These are phyloP conservation scores for Amia ocellicauda DNA, from an alignment of 2,113 vertebrate species.

Conservation along the genomic window DNA sequence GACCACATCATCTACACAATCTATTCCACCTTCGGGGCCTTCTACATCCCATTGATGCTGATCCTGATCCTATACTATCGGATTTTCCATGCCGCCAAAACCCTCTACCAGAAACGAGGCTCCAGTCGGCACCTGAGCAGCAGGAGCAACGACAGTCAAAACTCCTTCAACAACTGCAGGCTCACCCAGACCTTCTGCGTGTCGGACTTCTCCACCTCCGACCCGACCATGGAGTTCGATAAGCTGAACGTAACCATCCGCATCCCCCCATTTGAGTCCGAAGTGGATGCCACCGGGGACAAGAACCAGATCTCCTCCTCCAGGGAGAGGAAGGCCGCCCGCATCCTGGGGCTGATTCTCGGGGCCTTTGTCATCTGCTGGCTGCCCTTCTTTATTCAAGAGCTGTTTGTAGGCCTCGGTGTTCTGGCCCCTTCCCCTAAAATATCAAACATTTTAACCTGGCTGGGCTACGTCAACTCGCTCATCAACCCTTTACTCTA, in stretches of 20 bases:
- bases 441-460: constrained; percentile 79
- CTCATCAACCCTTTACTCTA: constrained; percentile 87
- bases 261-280: constrained; percentile 63
- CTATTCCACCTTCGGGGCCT: constrained; percentile 82
- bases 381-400: constrained; percentile 89
- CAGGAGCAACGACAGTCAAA: constrained; percentile 76
- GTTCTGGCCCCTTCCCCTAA: constrained; percentile 65
- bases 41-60: constrained; percentile 83
- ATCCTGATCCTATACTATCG: constrained; percentile 86
- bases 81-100: constrained; percentile 82
- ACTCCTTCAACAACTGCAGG: constrained; percentile 74
- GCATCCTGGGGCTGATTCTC: constrained; percentile 81
- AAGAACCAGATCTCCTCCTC: constrained; percentile 76
- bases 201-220: constrained; percentile 75
- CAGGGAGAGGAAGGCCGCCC: constrained; percentile 80
- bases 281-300: constrained; percentile 60
- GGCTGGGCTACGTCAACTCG: constrained; percentile 89
- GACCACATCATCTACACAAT: constrained; percentile 83
- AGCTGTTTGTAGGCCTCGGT: constrained; percentile 75
- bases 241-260: constrained; percentile 55
- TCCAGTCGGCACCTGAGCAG: constrained; percentile 79
- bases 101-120: constrained; percentile 82
- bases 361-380: constrained; percentile 86
- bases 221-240: constrained; percentile 68
- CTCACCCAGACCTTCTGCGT: constrained; percentile 76